phyloP scores from a whole-genome alignment of 2,113 vertebrate genomes.

The Callipepla californica region DNA sequence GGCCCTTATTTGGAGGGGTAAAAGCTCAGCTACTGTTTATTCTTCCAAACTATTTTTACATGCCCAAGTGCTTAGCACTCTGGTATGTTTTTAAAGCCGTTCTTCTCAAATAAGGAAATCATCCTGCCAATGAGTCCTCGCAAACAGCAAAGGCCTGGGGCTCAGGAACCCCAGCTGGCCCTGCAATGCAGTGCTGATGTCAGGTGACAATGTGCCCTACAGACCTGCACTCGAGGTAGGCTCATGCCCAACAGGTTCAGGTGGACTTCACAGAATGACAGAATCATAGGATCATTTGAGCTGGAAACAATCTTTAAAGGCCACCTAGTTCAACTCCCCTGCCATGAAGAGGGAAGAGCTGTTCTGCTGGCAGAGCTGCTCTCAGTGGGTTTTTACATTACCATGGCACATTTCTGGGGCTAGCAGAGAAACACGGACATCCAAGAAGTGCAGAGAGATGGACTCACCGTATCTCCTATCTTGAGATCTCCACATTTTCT shows the following conservation, averaged over 20 bases:
- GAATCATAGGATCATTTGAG: too few relatives aligned
- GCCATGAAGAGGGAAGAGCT: too few relatives aligned
- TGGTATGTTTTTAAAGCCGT: slow-evolving; percentile 47
- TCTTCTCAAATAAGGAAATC: slow-evolving; percentile 63
- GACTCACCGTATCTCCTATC: slow-evolving; percentile 96
- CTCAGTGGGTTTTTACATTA: background rate
- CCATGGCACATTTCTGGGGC: rapidly evolving
- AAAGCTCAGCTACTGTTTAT: slow-evolving; percentile 38
- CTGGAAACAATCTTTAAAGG: too few relatives aligned
- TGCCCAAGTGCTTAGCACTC: background rate
- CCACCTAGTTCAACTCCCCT: too few relatives aligned
- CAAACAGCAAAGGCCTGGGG: background rate
- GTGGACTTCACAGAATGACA: too few relatives aligned
- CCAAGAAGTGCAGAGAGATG: background rate
- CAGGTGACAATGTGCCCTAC: background rate
- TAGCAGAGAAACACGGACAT: background rate
- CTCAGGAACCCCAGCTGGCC: background rate
- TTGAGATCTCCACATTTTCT: slow-evolving; percentile 93
- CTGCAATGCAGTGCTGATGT: background rate
- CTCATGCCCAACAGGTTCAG: background rate
- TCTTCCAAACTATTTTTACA: slow-evolving; percentile 55
- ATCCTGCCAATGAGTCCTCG: background rate
- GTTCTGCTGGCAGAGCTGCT: background rate
- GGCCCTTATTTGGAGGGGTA: background rate
- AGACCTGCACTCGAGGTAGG: background rate